A percentile compares a stretch with the other conserved stretches of the same genome.
phyloP scores from a whole-genome alignment of 2,888 invertebrate species.

The Melitaea athalia region DNA sequence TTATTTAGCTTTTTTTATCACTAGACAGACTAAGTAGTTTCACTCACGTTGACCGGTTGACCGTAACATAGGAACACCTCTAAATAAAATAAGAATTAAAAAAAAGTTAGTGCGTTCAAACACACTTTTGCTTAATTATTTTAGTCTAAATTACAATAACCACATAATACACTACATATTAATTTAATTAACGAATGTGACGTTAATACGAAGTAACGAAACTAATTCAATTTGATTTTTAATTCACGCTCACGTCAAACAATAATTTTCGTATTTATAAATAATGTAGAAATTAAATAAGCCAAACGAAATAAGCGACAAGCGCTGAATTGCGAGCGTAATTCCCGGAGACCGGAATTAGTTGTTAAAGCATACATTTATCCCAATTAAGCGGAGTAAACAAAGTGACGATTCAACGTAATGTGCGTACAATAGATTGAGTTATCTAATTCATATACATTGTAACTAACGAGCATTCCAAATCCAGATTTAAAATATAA shows the following conservation, averaged over 20 bases:
- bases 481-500: conserved; percentile 7
- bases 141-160: too few relatives aligned
- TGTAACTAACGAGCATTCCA: conserved; percentile 4
- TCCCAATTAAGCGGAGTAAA: conserved; percentile 33
- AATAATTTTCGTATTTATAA: neutral
- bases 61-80: too few relatives aligned
- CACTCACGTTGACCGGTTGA: too few relatives aligned
- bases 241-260: neutral
- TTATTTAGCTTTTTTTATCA: too few relatives aligned
- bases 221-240: neutral
- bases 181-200: too few relatives aligned
- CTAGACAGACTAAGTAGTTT: too few relatives aligned
- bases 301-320: conserved; percentile 8
- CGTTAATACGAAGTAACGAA: too few relatives aligned
- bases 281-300: conserved; percentile 14
- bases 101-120: too few relatives aligned
- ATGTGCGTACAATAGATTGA: conserved; percentile 23
- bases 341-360: conserved; percentile 9
- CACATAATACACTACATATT: too few relatives aligned
- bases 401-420: conserved; percentile 21
- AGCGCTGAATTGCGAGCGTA: conserved; percentile 7
- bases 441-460: conserved; percentile 24
- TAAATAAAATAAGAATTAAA: too few relatives aligned
- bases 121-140: too few relatives aligned
- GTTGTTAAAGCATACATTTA: conserved; percentile 26